A percentile compares a stretch with the other conserved stretches of the same genome.
Evolutionary conservation across 1,140 invertebrate genomes (phyloP).

Genomic region (Ceratoteleas bidentatus): DNA sequence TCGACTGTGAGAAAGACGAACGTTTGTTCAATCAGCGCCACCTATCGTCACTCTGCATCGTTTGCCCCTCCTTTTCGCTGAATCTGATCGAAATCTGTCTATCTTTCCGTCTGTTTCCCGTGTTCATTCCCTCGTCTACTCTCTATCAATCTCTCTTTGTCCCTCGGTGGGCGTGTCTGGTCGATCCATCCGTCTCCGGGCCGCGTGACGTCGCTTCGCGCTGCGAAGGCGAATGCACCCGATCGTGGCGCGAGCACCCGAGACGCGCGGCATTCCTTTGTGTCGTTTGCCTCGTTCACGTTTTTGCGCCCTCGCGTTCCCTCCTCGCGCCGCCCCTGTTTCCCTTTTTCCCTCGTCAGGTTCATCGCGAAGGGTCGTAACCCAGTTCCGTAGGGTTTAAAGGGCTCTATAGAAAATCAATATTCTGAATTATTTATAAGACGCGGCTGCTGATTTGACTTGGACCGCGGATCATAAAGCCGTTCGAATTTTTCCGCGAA

Average conservation of each 20-base stretch:
- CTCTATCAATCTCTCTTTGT: too few species aligned
- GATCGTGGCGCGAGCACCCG: conserved; percentile 4
- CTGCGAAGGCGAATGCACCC: conserved; percentile 19
- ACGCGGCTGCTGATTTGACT: conserved; percentile 42
- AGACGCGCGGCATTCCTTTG: conserved; percentile 27
- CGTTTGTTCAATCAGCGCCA: too few species aligned
- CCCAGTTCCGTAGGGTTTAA: conserved; percentile 53
- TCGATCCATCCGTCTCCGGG: too few species aligned
- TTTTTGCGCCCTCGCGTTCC: not conserved
- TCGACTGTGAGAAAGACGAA: too few species aligned
- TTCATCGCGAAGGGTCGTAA: conserved; percentile 57
- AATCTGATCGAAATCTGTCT: too few species aligned
- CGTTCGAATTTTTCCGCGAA: conserved; percentile 22
- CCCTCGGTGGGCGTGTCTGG: too few species aligned
- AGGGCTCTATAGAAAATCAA: conserved; percentile 62
- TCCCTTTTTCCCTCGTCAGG: conserved; percentile 25
- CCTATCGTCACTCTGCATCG: too few species aligned
- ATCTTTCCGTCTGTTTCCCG: too few species aligned
- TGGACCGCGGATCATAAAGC: conserved; percentile 29
- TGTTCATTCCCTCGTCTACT: too few species aligned
- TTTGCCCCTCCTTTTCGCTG: too few species aligned
- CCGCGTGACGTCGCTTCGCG: conserved; percentile 5
- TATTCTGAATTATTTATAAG: conserved; percentile 63
- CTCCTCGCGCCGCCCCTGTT: not conserved
- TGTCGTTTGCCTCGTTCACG: conserved; percentile 9